Conservation (phyloP, 2,797 vertebrate genomes). For the Chelon auratus region DNA sequence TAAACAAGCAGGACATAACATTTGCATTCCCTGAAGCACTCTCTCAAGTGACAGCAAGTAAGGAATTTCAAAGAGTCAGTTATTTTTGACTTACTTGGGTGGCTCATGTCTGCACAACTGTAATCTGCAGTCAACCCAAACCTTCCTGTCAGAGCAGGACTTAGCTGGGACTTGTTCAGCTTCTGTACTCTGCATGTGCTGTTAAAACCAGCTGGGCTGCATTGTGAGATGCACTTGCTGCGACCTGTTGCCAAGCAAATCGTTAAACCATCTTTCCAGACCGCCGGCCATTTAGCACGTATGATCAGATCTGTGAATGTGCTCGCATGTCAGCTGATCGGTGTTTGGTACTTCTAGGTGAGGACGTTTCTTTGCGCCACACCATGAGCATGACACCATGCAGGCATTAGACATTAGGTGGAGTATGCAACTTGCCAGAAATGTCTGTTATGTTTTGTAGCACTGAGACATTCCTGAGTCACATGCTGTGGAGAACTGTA, state of each 20-base stretch:
- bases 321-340: conserved; percentile 3
- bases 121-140: conserved; percentile 6
- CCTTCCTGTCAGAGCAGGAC: conserved; percentile 27
- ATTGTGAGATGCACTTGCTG: conserved; percentile 58
- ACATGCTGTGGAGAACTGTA: conserved; percentile 44
- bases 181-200: not conserved
- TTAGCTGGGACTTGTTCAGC: not conserved
- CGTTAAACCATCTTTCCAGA: too few species aligned
- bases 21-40: too few species aligned
- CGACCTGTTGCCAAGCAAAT: conserved; percentile 35
- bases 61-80: not conserved
- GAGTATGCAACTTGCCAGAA: conserved; percentile 49
- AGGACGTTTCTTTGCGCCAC: not conserved
- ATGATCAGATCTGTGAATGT: not conserved
- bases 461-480: conserved; percentile 78
- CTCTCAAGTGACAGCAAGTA: not conserved
- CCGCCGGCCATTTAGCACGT: not conserved
- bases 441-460: conserved; percentile 66
- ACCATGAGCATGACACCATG: conserved; percentile 4
- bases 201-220: conserved; percentile 66
- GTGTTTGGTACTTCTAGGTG: not conserved
- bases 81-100: not conserved
- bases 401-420: conserved; percentile 3
- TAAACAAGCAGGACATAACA: not conserved
- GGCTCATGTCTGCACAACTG: not conserved